Evolutionary conservation across 2,797 vertebrate genomes (phyloP).

Genomic region (Scyliorhinus canicula): DNA sequence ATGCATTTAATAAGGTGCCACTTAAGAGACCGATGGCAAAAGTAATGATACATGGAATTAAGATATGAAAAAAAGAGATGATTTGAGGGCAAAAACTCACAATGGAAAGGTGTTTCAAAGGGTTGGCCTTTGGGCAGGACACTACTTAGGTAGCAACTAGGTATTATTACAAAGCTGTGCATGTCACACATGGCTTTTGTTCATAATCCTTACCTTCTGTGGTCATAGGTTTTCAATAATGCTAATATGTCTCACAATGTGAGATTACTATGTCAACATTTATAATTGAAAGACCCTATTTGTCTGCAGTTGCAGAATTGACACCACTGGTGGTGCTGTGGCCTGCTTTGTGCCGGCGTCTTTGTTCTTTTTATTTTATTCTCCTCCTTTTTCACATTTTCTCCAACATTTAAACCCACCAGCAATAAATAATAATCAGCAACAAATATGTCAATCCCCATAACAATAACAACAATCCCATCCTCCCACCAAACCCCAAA

Average conservation of each 20-base stretch:
- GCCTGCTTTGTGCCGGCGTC: not conserved
- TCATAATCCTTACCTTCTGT: not conserved
- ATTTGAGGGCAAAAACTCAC: too few relatives aligned
- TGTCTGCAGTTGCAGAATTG: not conserved
- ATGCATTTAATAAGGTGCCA: not conserved
- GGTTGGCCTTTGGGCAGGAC: not conserved
- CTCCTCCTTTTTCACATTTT: too few relatives aligned
- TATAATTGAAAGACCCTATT: not conserved
- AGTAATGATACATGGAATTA: not conserved
- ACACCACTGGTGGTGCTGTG: not conserved
- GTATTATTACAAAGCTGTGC: not conserved
- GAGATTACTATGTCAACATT: not conserved
- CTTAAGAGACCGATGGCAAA: not conserved
- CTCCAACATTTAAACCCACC: too few relatives aligned
- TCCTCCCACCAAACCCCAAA: too few relatives aligned
- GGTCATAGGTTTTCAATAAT: not conserved
- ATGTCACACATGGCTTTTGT: not conserved
- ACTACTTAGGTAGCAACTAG: not conserved
- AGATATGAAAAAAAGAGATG: not conserved
- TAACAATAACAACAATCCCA: too few relatives aligned
- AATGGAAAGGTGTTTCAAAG: not conserved
- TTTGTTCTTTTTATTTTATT: too few relatives aligned
- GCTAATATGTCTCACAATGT: not conserved
- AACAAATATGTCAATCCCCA: too few relatives aligned
- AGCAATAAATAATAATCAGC: too few relatives aligned